Evolutionary conservation across 2,888 invertebrate genomes (phyloP), one percentile per base, ranked within the genome.

Genomic region (Notocelia uddmanniana): DNA sequence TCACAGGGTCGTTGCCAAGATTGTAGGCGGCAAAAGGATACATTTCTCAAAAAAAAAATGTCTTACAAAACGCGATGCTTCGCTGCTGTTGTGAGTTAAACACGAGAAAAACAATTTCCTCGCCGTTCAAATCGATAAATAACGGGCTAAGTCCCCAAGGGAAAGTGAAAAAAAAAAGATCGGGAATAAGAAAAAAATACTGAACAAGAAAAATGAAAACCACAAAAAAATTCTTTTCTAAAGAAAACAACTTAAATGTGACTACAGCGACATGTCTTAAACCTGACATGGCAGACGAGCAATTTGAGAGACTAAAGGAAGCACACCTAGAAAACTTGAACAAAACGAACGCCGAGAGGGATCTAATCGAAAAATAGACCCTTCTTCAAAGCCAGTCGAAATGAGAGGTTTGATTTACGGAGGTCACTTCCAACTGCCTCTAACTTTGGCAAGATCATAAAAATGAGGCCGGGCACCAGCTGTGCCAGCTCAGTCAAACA

Each of bases 11-110:
- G 74, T 83, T 9, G 79, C 80, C 6, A 82, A 82, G 75, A 78
- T 77, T 70, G 78, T 81, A 34, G 79, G 81, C 23, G 84, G 83
- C 26, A 85, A 85, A 75, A 68, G 82, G 59, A 75, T 83, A 3
- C 83, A 85, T 73, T 80, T 77, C 54, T 45, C 62, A 3, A 41
- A 60, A 11, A 60, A 62, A 37, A 52, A 57, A 5, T n/a, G n/a
- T 78, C 78, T 2, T 86, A 84, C 72, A 67, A 80, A 75, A 75
- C 77, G 37, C 74, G 85, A 67, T 81, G 78, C 45, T 71, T 76
- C 23, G 81, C 79, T 58, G 81, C 85, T 19, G 81, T 76, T 11
- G 73, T 84, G 15, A 77, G 26, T 82, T 78, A 64, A 84, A 85
- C 48, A 68, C 68, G n/a, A 66, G 75, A 26, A 74, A 63, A 34